Base-by-base conservation (phyloP, 2,797 vertebrate genomes). In the Acanthiza pusilla region DNA sequence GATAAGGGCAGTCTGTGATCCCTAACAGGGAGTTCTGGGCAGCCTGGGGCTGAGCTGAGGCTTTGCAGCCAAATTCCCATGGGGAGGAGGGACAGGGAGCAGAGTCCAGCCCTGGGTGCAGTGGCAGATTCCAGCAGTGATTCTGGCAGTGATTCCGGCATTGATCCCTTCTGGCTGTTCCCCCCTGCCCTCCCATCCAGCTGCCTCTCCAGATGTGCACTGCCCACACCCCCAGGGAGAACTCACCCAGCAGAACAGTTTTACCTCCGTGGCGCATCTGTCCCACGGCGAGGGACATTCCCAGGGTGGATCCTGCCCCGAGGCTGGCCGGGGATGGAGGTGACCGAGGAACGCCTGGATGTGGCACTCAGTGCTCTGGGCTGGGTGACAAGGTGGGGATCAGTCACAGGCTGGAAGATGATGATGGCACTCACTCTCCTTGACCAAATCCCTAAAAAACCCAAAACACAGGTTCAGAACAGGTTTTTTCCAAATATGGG, bases 121-220 rank as follows among this genome's bases (percentile, higher is more conserved):
- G 29, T 0, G 0, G 47, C n/a, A 38, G 30, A 34, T 38, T 26
- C 30, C 3, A 0, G 45, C 45, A n/a, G n/a, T 11, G 65, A 29
- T 34, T 18, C 68, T 36, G 3, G 4, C 48, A n/a, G 61, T 1
- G 2, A 60, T 71, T 32, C 57, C 51, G 1, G 13, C 57, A 40
- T 7, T 4, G 11, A 42, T 57, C 17, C 77, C 63, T 19, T 3
- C 76, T 34, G 62, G 32, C 63, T 8, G 1, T 5, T 58, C 70
- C 16, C 70, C 32, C 42, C 38, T 10, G 15, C 15, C 0, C 70
- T 13, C 34, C 48, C 58, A 17, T 13, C 73, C 94, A 85, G 70
- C 83, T 78, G 87, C 40, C 21, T 51, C 5, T 0, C 68, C 91
- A 86, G 68, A 30, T 66, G 85, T 36, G 48, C 13, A 6, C 63